Evolutionary conservation across 1,140 invertebrate genomes (phyloP).

Genomic region (Zaprionus taronus): DNA sequence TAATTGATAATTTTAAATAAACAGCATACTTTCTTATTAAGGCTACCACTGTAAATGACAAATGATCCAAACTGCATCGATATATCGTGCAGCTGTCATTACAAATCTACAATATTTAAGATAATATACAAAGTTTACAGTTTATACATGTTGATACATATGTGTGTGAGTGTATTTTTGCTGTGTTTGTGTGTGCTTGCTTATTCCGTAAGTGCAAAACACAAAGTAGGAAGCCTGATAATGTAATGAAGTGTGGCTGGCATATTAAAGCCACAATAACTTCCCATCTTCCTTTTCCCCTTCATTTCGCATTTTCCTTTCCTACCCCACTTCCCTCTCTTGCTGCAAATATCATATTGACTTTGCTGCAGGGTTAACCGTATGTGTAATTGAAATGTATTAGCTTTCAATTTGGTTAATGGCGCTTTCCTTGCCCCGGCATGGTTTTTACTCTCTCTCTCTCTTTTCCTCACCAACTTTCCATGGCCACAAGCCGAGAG

Average conservation of each 20-base stretch:
- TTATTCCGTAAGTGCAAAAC: not conserved
- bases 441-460: not conserved
- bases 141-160: not conserved
- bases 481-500: not conserved
- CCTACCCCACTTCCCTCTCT: not conserved
- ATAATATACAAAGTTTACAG: not conserved
- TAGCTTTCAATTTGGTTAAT: constrained; percentile 39
- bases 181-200: not conserved
- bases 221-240: constrained; percentile 24
- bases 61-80: too few species aligned
- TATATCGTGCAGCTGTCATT: too few species aligned
- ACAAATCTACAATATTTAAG: not conserved
- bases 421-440: not conserved
- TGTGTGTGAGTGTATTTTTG: not conserved
- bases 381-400: constrained; percentile 16
- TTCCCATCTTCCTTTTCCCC: not conserved
- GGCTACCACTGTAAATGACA: too few species aligned
- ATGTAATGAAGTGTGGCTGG: constrained; percentile 42
- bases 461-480: not conserved
- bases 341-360: constrained; percentile 10
- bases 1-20: too few species aligned
- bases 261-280: constrained; percentile 34
- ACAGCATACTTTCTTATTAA: too few species aligned
- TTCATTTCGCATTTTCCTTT: not conserved
- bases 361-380: not conserved